Evolutionary conservation across 2,888 invertebrate species (phyloP).

Genomic region (Patella pellucida): DNA sequence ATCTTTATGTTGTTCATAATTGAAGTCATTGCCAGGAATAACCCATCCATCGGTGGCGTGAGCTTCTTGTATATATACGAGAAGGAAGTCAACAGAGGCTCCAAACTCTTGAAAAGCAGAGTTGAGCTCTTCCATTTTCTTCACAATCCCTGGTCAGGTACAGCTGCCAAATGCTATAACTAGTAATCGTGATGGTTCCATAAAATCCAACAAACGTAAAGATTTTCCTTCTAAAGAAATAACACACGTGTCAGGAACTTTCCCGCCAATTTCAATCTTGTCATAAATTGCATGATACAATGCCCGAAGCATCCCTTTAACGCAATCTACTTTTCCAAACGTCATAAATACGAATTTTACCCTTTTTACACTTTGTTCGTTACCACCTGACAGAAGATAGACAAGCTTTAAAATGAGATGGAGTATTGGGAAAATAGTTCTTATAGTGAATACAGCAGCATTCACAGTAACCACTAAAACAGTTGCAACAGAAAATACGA

Average conservation of each 20-base stretch:
- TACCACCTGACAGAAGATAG: too few relatives aligned
- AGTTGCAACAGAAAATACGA: too few relatives aligned
- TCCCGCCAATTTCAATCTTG: neutral
- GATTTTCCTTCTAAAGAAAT: neutral
- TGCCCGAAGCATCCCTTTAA: neutral
- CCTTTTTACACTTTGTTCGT: too few relatives aligned
- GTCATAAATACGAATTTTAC: too few relatives aligned
- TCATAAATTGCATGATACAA: neutral
- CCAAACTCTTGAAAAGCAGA: slow-evolving; percentile 3
- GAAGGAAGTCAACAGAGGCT: neutral
- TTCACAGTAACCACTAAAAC: too few relatives aligned
- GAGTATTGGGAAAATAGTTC: too few relatives aligned
- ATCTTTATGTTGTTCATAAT: slow-evolving; percentile 42
- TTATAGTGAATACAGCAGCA: too few relatives aligned
- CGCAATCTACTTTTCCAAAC: too few relatives aligned
- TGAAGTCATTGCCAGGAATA: neutral
- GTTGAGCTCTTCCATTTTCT: slow-evolving; percentile 5
- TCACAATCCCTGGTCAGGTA: neutral
- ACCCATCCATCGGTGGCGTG: neutral
- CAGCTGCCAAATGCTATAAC: neutral
- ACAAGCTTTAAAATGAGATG: too few relatives aligned
- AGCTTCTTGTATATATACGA: neutral
- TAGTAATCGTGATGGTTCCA: neutral
- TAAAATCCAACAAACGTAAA: neutral
- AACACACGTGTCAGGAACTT: neutral